Evolutionary conservation across 1,140 invertebrate genomes (phyloP).

Genomic region (Ephestia elutella): DNA sequence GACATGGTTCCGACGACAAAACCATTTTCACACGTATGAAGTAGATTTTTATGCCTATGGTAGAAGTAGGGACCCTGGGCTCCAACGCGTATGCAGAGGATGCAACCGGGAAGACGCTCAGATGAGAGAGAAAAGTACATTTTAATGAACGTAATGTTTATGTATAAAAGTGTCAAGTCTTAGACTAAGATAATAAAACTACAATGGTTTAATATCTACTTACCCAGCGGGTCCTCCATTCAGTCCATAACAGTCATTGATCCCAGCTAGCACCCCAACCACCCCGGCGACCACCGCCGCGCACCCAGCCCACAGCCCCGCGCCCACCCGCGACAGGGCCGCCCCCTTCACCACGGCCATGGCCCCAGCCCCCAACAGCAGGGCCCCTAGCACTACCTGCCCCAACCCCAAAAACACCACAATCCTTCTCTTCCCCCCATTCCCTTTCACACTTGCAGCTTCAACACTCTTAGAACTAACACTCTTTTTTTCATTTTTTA

Average conservation of each 20-base stretch:
- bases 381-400: constrained; percentile 75
- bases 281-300: constrained; percentile 75
- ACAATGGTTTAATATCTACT: too few species aligned
- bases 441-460: constrained; percentile 55
- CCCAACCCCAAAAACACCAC: constrained; percentile 73
- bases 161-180: too few species aligned
- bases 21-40: too few species aligned
- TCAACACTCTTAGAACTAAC: constrained; percentile 58
- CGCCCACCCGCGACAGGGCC: constrained; percentile 75
- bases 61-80: too few species aligned
- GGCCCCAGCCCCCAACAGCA: constrained; percentile 76
- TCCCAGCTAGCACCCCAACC: constrained; percentile 74
- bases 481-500: constrained; percentile 47
- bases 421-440: constrained; percentile 33
- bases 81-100: too few species aligned
- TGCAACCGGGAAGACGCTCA: too few species aligned
- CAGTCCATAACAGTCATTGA: constrained; percentile 75
- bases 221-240: constrained; percentile 57
- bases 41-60: too few species aligned
- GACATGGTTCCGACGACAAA: too few species aligned
- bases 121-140: too few species aligned
- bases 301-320: constrained; percentile 77
- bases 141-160: too few species aligned
- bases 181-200: too few species aligned
- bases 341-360: constrained; percentile 75